phyloP scores from a whole-genome alignment of 2,797 vertebrate species.

The Takifugu ocellatus region DNA sequence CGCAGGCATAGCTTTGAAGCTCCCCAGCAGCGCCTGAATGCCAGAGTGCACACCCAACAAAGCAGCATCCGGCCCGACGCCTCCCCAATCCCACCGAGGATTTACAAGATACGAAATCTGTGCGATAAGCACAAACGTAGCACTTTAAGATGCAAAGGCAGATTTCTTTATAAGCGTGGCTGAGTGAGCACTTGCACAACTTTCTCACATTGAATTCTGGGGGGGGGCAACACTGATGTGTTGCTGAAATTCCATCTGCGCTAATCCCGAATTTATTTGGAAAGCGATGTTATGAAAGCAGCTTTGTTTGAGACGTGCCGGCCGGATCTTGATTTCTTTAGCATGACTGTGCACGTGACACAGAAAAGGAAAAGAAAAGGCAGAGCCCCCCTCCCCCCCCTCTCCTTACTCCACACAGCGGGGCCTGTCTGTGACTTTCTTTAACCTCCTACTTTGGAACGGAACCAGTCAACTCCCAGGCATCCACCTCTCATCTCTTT shows the following conservation, averaged over 20 bases:
- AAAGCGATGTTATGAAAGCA: not conserved
- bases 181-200: constrained; percentile 4
- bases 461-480: constrained; percentile 27
- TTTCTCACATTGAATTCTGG: not conserved
- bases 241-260: not conserved
- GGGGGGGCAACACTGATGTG: not conserved
- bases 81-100: constrained; percentile 21
- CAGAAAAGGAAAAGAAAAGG: not conserved
- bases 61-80: constrained; percentile 29
- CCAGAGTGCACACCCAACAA: constrained; percentile 33
- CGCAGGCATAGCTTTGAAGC: constrained; percentile 24
- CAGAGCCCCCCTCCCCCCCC: no score
- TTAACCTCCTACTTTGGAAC: constrained; percentile 19
- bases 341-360: not conserved
- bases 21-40: constrained; percentile 39
- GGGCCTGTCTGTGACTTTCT: not conserved
- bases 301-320: no score
- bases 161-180: constrained; percentile 17
- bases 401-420: constrained; percentile 2
- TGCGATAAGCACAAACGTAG: constrained; percentile 36
- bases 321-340: not conserved
- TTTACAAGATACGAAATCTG: constrained; percentile 29
- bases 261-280: not conserved
- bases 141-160: constrained; percentile 30
- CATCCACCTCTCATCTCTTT: constrained; percentile 38